phyloP scores from a whole-genome alignment of 1,140 invertebrate species.

The Calycopis cecrops region DNA sequence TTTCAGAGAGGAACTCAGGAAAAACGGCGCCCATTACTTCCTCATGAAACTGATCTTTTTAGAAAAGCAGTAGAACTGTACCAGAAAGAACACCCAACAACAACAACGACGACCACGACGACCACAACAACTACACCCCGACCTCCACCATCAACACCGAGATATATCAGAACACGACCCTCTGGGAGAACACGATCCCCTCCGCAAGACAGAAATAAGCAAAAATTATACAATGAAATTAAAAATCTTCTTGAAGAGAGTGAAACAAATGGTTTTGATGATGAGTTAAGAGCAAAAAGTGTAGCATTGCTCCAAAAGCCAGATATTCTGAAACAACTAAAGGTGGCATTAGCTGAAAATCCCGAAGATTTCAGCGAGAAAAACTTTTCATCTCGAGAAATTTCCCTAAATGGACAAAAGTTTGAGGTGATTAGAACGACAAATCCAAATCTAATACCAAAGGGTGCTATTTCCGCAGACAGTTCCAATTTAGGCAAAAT shows the following conservation, averaged over 20 bases:
- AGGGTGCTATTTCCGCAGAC: conserved; percentile 68
- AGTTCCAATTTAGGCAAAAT: conserved; percentile 60
- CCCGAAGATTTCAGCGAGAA: conserved; percentile 78
- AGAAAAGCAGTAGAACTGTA: conserved; percentile 70
- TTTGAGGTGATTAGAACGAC: conserved; percentile 82
- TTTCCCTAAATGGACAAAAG: conserved; percentile 84
- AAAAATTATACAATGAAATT: conserved; percentile 73
- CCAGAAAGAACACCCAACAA: conserved; percentile 69
- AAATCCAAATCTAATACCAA: conserved; percentile 78
- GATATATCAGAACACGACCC: conserved; percentile 59
- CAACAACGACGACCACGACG: conserved; percentile 61
- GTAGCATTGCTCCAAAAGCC: conserved; percentile 62
- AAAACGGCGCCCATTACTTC: conserved; percentile 57
- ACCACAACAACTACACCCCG: conserved; percentile 63
- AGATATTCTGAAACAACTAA: conserved; percentile 82
- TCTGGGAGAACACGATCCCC: conserved; percentile 61
- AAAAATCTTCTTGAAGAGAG: conserved; percentile 69
- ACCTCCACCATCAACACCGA: conserved; percentile 42
- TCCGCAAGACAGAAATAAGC: conserved; percentile 66
- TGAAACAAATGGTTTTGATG: conserved; percentile 64
- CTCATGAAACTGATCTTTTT: conserved; percentile 69
- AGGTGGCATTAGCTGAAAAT: conserved; percentile 81
- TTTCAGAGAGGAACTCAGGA: conserved; percentile 53
- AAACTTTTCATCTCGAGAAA: conserved; percentile 83
- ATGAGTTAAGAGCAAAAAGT: conserved; percentile 59